Evolutionary conservation across 2,113 vertebrate genomes (phyloP).

Genomic region (Apteryx mantelli): DNA sequence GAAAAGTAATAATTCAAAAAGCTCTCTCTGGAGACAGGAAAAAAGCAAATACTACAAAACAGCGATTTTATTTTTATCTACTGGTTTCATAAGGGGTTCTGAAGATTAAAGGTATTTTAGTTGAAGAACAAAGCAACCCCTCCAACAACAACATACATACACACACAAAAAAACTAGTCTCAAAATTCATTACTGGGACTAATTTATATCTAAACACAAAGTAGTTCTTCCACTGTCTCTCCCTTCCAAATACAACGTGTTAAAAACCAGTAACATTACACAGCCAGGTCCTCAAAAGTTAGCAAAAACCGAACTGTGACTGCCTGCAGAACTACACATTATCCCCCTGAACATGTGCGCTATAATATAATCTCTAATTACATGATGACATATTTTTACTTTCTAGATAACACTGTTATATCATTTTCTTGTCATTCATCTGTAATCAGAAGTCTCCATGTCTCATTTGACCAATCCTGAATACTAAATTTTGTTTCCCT

Average conservation of each 20-base stretch:
- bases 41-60: neutral
- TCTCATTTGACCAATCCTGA: neutral
- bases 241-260: neutral
- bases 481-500: neutral
- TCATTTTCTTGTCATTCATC: neutral
- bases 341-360: neutral
- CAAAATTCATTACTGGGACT: neutral
- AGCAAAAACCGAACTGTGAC: neutral
- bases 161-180: neutral
- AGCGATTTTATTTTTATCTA: neutral
- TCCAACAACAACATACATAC: neutral
- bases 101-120: neutral
- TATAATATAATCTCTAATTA: neutral
- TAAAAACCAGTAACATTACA: neutral
- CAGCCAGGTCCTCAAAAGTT: neutral
- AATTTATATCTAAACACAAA: neutral
- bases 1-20: neutral
- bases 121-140: neutral
- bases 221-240: neutral
- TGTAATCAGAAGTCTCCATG: neutral
- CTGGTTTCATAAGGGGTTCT: neutral
- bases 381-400: neutral
- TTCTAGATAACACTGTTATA: neutral
- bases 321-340: neutral
- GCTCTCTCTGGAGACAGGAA: neutral